Percentiles rank a stretch among this genome's conserved stretches.
Conservation (phyloP, 30 jellyfish, hydroid and myxozoan genomes). For the Aurelia sp. region DNA sequence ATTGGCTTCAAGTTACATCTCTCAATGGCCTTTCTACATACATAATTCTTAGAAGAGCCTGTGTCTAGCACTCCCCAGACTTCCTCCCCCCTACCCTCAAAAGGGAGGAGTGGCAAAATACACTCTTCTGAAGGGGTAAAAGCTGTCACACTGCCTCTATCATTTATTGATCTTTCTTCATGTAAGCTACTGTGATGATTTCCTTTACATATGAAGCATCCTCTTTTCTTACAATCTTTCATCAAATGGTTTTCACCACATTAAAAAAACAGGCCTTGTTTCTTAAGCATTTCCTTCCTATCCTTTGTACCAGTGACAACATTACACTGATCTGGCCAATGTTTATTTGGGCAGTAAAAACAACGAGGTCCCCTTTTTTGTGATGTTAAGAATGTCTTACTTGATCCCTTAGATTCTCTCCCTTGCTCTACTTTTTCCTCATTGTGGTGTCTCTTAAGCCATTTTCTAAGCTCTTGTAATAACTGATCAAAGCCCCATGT, state of each 20-base stretch:
- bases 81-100: no score
- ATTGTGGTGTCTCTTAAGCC: slow-evolving; percentile 39
- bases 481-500: slow-evolving; percentile 33
- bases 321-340: slow-evolving; percentile 69
- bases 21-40: no score
- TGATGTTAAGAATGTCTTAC: slow-evolving; percentile 14
- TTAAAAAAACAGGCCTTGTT: slow-evolving; percentile 45
- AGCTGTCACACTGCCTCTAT: no score
- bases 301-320: slow-evolving; percentile 23
- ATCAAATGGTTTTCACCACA: slow-evolving; percentile 52
- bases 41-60: no score
- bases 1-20: no score
- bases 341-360: slow-evolving; percentile 59
- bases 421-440: slow-evolving; percentile 29
- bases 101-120: no score
- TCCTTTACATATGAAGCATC: slow-evolving; percentile 52
- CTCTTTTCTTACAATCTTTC: slow-evolving; percentile 47
- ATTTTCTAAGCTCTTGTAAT: slow-evolving; percentile 38
- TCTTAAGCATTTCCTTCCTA: slow-evolving; percentile 42
- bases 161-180: slow-evolving; percentile 55
- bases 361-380: slow-evolving; percentile 49
- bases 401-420: slow-evolving; percentile 10
- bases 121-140: no score
- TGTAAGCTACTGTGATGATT: slow-evolving; percentile 63
- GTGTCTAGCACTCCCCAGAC: no score